Evolutionary conservation across 92 coral and sea anemone species (phyloP).

Genomic region (Palythoa caribaeorum): DNA sequence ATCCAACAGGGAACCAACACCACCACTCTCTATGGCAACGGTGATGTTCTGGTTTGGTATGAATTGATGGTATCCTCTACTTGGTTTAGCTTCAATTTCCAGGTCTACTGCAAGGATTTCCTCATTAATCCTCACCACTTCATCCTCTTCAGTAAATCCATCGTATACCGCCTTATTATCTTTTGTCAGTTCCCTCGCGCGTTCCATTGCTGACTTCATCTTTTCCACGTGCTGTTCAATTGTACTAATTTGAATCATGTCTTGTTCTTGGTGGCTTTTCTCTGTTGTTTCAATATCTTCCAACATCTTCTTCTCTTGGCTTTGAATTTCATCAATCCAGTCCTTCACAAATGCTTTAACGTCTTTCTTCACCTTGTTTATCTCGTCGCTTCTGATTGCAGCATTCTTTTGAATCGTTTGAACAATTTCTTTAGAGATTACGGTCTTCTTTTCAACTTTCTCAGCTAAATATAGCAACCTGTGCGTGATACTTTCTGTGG

Average conservation of each 20-base stretch:
- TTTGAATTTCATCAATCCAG: conserved; percentile 28
- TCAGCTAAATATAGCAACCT: not conserved
- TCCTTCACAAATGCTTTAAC: not conserved
- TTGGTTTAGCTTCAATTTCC: conserved; percentile 24
- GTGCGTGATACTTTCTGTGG: not conserved
- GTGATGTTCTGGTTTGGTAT: conserved; percentile 30
- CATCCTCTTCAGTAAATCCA: not conserved
- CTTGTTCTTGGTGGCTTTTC: conserved; percentile 28
- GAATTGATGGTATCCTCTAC: conserved; percentile 42
- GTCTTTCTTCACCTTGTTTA: conserved; percentile 20
- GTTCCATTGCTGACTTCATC: not conserved
- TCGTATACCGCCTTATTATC: not conserved
- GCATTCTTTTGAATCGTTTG: not conserved
- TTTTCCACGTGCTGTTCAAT: conserved; percentile 35
- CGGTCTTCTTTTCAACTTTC: conserved; percentile 8
- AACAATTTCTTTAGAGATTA: not conserved
- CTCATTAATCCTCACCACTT: not conserved
- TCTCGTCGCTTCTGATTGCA: conserved; percentile 6
- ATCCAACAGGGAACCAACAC: conserved; percentile 44
- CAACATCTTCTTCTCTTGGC: conserved; percentile 22
- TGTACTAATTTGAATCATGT: conserved; percentile 7
- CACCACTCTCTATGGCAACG: conserved; percentile 11
- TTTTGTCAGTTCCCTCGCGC: conserved; percentile 15
- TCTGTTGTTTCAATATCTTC: conserved; percentile 38
- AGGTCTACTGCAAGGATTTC: not conserved